Evolutionary conservation across 2,113 vertebrate genomes (phyloP).

Genomic region (Cottus gobio): DNA sequence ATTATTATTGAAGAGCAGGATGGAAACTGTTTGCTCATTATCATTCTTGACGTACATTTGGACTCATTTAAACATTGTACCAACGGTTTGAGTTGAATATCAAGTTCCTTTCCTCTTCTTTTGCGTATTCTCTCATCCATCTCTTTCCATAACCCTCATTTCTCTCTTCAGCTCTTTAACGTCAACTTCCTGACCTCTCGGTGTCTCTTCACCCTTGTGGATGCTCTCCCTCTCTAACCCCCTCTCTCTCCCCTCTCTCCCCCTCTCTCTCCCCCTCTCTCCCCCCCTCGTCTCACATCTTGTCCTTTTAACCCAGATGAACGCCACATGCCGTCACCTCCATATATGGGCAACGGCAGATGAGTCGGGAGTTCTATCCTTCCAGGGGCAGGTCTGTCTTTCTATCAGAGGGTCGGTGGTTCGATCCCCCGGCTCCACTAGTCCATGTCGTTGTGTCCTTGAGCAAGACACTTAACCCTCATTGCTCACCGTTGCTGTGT

Average conservation of each 20-base stretch:
- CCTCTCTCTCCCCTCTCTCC: not conserved
- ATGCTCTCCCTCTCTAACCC: not conserved
- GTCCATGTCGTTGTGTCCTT: no score
- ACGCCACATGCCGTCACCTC: conserved; percentile 32
- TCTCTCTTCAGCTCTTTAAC: not conserved
- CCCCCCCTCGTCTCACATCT: conserved; percentile 23
- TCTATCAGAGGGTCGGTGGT: no score
- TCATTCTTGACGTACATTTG: no score
- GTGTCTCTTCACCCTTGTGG: not conserved
- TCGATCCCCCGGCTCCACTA: no score
- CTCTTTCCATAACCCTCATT: not conserved
- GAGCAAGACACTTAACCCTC: no score
- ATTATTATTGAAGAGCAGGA: no score
- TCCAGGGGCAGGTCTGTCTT: no score
- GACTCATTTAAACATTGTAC: no score
- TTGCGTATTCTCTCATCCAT: not conserved
- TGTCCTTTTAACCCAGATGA: conserved; percentile 66
- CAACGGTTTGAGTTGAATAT: no score
- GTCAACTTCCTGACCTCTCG: not conserved
- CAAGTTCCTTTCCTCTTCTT: not conserved
- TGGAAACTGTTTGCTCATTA: no score
- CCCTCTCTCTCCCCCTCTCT: not conserved
- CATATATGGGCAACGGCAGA: conserved; percentile 55
- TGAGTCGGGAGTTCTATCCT: conserved; percentile 58
- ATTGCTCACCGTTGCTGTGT: no score